phyloP scores from a whole-genome alignment of 2,113 vertebrate genomes.

The Periophthalmus modestus region DNA sequence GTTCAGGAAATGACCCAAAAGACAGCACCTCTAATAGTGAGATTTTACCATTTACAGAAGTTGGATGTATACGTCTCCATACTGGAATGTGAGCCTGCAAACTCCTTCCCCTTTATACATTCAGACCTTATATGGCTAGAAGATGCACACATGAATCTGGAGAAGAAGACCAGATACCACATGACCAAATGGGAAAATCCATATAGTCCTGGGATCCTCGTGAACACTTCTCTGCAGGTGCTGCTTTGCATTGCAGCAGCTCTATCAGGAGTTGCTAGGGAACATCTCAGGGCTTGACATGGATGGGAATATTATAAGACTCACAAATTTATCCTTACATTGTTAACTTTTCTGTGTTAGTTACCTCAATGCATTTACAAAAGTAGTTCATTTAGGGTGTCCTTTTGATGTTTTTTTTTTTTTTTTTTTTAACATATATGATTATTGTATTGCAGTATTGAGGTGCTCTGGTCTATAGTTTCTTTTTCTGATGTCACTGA shows the following conservation, averaged over 20 bases:
- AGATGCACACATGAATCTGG: too few relatives aligned
- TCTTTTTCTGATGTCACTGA: constrained; percentile 71
- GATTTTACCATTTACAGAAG: too few relatives aligned
- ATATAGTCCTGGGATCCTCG: background rate
- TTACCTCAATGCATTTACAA: background rate
- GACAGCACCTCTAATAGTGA: too few relatives aligned
- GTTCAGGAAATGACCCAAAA: too few relatives aligned
- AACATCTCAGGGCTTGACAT: constrained; percentile 18
- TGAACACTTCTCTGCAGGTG: constrained; percentile 8
- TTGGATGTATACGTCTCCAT: too few relatives aligned
- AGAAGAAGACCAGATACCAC: too few relatives aligned
- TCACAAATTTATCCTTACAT: background rate
- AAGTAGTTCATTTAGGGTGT: background rate
- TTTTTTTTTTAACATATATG: background rate
- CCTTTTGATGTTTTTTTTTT: background rate
- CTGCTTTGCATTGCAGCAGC: constrained; percentile 17
- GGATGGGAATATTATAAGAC: constrained; percentile 16
- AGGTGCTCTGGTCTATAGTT: background rate
- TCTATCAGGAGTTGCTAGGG: constrained; percentile 33
- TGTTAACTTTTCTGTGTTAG: background rate
- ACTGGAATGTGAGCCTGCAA: too few relatives aligned
- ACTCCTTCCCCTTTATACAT: too few relatives aligned
- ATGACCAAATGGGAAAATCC: too few relatives aligned
- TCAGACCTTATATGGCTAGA: too few relatives aligned
- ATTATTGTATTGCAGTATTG: background rate